Base-by-base conservation (phyloP, 2,797 vertebrate genomes). In the Rhinella marina region DNA sequence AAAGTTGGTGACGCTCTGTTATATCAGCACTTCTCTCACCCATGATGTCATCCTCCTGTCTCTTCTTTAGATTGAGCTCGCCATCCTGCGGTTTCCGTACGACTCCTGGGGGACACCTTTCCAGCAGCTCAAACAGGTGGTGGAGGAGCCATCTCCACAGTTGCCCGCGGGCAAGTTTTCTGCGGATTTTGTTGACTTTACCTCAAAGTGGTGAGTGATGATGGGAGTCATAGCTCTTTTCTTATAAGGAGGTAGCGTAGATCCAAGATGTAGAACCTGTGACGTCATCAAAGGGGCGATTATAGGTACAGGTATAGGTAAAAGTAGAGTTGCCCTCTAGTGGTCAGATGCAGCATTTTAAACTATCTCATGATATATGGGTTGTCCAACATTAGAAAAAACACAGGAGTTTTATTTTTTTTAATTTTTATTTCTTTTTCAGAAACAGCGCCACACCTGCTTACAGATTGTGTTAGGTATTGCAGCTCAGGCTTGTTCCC, bases 41-140 rank as follows among this genome's bases (percentile, higher is more conserved):
- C 7, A 4, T n/a, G 64, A 68, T 25, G 32, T 56, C n/a, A 5
- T 8, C 11, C 16, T 77, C 23, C 50, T 10, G 2, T 27, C 48
- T 70, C 21, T 75, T 9, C 17, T 72, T 32, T 92, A 99, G 98
- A 98, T 98, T 10, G 98, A 99, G 92, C 93, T 99, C 91, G 98
- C 98, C 89, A 98, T 98, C 92, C 95, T 99, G 86, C 95, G 96
- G 84, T 99, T 99, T 91, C 98, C 98, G 0, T 99, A 98, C 0
- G 98, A 98, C 85, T 98, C 98, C 0, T 98, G 98, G 98, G 97
- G 97, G 0, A 99, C 98, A 0, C 98, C 98, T 6, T 99, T 99
- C 92, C 98, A 99, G 95, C 98, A 99, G 94, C 97, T 99, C 82
- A 99, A 99, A 92, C 98, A 99, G 94, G 98, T 99, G 93, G 98